Base-by-base conservation (phyloP, 2,797 vertebrate species). In the Macroramphosus scolopax region DNA sequence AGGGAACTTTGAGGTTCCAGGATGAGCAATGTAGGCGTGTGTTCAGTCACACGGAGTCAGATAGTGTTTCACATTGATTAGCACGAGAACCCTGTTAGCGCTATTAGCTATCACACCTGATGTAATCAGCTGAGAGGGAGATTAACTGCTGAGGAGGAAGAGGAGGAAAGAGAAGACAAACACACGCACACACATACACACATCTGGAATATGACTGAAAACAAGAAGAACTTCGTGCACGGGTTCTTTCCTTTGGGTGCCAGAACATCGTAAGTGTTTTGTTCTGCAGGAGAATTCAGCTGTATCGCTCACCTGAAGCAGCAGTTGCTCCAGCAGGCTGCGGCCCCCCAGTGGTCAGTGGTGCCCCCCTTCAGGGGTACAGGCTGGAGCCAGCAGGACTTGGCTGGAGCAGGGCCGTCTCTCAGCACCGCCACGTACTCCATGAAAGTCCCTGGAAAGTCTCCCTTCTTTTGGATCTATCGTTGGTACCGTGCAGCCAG, bases 391-490 rank as follows among this genome's bases (percentile, higher is more conserved):
- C 89, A 87, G 54, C 89, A 87, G 52, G 89, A 60, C 62, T 92
- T 92, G 5, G 63, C 0, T 5, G 44, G 8, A 0, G 72, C 0
- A 6, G 66, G 10, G 22, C 67, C 57, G 1, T 70, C 9, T 17
- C 80, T 81, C 4, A 85, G 1, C 0, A 74, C 81, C 6, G 89
- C 90, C 25, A 90, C 75, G 34, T 90, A 92, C 75, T 94, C 91
- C 84, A 92, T 91, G 64, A 90, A 93, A 11, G 91, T 92, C 61
- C 91, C 87, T 0, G 92, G 92, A 46, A 93, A 92, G 84, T 91
- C 70, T 0, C 90, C 91, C 5, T 78, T 86, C 63, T 94, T 68
- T 90, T 90, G 81, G 88, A 91, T 69, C 85, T 77, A 51, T 94
- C 89, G 10, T 92, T 92, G 81, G 86, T 53, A 51, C 91, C 92